phyloP scores from a whole-genome alignment of 2,113 vertebrate genomes.

The Corythaixoides concolor region DNA sequence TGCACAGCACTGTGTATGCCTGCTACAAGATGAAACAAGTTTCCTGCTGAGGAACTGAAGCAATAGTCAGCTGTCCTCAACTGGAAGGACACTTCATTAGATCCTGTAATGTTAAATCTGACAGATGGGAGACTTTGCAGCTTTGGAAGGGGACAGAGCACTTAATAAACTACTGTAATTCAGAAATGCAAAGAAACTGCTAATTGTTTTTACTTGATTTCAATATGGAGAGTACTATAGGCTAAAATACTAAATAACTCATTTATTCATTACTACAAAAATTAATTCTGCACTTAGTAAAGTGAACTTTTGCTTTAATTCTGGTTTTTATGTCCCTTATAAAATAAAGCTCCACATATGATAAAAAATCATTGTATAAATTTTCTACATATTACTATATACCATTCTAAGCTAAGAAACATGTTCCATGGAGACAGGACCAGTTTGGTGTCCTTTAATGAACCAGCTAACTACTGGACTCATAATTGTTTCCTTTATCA shows the following conservation, averaged over 20 bases:
- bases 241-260: background rate
- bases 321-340: background rate
- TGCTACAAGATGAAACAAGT: conserved; percentile 44
- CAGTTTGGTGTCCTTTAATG: background rate
- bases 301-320: background rate
- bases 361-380: background rate
- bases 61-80: conserved; percentile 51
- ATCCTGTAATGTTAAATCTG: conserved; percentile 38
- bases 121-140: conserved; percentile 2
- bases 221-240: background rate
- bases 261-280: background rate
- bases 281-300: background rate
- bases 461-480: background rate
- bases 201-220: background rate
- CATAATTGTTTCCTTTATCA: background rate
- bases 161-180: background rate
- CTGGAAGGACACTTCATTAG: conserved; percentile 46
- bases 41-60: conserved; percentile 60
- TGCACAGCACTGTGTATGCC: conserved; percentile 22
- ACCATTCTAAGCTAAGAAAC: background rate
- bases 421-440: background rate
- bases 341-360: background rate
- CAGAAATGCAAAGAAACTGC: conserved; percentile 21
- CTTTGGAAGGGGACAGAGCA: conserved; percentile 5
- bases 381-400: background rate